Evolutionary conservation across 2,113 vertebrate species (phyloP).

Genomic region (Heterochromis multidens): DNA sequence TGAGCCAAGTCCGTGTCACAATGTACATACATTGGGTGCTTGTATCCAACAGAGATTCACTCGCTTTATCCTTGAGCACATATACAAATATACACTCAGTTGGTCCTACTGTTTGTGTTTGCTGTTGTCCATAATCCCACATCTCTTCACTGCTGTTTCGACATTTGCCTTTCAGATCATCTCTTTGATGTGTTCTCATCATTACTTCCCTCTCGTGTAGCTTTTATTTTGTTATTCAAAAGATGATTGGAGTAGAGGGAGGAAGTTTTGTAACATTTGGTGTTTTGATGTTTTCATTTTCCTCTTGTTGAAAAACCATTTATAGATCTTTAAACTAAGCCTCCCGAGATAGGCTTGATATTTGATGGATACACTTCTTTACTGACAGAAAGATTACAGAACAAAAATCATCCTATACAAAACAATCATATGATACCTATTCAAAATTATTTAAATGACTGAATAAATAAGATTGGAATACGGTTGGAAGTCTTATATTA

Average conservation of each 20-base stretch:
- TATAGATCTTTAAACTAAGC: not conserved
- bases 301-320: not conserved
- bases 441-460: not conserved
- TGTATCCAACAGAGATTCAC: not conserved
- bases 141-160: not conserved
- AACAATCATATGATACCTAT: not conserved
- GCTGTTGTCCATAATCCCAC: not conserved
- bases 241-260: not conserved
- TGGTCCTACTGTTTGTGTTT: slow-evolving; percentile 15
- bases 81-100: not conserved
- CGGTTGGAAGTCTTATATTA: not conserved
- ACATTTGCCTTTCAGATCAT: slow-evolving; percentile 18
- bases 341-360: not conserved
- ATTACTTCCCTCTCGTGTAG: not conserved
- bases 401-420: not conserved
- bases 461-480: not conserved
- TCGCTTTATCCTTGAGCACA: not conserved
- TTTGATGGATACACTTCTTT: not conserved
- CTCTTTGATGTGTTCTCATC: not conserved
- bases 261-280: not conserved
- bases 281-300: not conserved
- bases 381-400: not conserved
- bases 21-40: not conserved
- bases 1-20: not conserved
- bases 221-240: not conserved